phyloP scores from a whole-genome alignment of 2,113 vertebrate species.

The Ptilorrhoa leucosticta region DNA sequence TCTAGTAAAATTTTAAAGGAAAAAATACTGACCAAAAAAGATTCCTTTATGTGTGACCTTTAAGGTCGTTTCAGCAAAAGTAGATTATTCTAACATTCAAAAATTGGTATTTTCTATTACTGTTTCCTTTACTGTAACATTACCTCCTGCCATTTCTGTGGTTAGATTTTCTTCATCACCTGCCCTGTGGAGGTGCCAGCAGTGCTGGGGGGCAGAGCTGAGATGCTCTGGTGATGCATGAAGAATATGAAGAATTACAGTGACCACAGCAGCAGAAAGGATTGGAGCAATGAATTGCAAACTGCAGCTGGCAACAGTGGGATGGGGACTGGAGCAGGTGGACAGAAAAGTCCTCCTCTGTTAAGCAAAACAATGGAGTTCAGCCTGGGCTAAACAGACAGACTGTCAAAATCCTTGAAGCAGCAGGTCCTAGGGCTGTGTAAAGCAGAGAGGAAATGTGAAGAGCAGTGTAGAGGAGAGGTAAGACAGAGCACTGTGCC shows the following conservation, averaged over 20 bases:
- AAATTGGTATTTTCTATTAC: background rate
- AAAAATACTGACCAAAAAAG: background rate
- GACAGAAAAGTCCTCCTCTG: background rate
- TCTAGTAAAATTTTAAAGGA: background rate
- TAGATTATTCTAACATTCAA: background rate
- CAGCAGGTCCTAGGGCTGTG: background rate
- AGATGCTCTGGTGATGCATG: background rate
- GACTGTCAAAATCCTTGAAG: background rate
- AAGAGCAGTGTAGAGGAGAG: background rate
- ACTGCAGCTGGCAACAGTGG: background rate
- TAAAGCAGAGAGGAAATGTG: background rate
- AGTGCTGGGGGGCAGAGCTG: background rate
- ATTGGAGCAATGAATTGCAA: background rate
- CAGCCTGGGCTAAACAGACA: background rate
- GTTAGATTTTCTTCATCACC: background rate
- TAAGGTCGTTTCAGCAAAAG: background rate
- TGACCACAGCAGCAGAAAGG: background rate
- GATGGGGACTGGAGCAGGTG: background rate
- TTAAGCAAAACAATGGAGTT: background rate
- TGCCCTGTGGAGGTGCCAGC: background rate
- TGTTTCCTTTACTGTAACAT: background rate
- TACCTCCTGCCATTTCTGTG: background rate
- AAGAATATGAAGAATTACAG: background rate
- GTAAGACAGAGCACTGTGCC: background rate
- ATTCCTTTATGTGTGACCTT: background rate